Percentiles rank a stretch among this genome's conserved stretches.
Conservation (phyloP, 1,140 invertebrate species). For the Chlorops oryzae region DNA sequence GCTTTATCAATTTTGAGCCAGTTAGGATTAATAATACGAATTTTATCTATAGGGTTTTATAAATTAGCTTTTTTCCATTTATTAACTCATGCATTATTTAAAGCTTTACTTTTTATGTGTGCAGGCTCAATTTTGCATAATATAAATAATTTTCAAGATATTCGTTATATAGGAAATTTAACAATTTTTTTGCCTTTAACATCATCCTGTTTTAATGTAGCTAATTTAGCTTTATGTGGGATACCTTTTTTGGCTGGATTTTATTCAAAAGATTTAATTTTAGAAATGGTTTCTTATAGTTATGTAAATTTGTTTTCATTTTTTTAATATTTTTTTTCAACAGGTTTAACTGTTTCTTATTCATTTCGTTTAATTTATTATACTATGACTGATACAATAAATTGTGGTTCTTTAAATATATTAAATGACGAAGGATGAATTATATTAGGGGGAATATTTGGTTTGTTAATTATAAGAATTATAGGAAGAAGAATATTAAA, state of each 20-base stretch:
- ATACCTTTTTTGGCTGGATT: conserved; percentile 60
- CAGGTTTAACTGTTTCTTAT: too few relatives aligned
- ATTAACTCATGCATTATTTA: conserved; percentile 60
- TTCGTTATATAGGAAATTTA: conserved; percentile 53
- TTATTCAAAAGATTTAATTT: conserved; percentile 63
- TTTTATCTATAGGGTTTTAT: conserved; percentile 49
- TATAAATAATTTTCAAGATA: conserved; percentile 57
- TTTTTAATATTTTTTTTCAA: conserved; percentile 51
- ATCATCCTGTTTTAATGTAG: conserved; percentile 49
- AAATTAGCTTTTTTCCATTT: conserved; percentile 59
- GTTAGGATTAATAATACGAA: conserved; percentile 60
- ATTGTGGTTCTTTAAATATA: conserved; percentile 47
- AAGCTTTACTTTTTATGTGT: conserved; percentile 59
- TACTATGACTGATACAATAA: conserved; percentile 48
- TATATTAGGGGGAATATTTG: conserved; percentile 50
- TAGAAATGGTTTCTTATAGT: conserved; percentile 50
- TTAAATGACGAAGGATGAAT: conserved; percentile 49
- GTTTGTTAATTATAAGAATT: conserved; percentile 52
- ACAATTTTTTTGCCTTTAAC: conserved; percentile 49
- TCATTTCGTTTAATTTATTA: conserved; percentile 54
- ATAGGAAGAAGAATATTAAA: conserved; percentile 47
- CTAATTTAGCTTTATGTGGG: conserved; percentile 50
- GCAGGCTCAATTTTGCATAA: conserved; percentile 57
- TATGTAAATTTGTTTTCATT: conserved; percentile 52
- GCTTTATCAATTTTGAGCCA: conserved; percentile 65